A percentile compares a stretch with the other conserved stretches of the same genome.
Conservation (phyloP, 1,140 invertebrate species). For the Phymorhynchus buccinoides region DNA sequence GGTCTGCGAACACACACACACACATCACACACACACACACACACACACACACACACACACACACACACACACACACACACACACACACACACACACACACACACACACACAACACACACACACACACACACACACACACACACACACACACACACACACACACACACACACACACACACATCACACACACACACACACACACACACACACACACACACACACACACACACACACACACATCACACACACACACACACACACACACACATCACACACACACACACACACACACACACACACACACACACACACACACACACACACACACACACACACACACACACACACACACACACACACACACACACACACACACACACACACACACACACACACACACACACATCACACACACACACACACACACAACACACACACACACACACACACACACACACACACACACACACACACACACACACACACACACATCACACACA, state of each 20-base stretch:
- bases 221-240: too few relatives aligned
- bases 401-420: not conserved
- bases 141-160: conserved; percentile 22
- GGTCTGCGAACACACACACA: too few relatives aligned
- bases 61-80: not conserved
- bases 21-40: not conserved
- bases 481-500: too few relatives aligned
- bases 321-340: too few relatives aligned
- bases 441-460: conserved; percentile 16
- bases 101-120: not conserved
- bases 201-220: too few relatives aligned
- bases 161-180: conserved; percentile 11
- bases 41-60: not conserved
- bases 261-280: too few relatives aligned
- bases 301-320: too few relatives aligned
- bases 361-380: conserved; percentile 22
- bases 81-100: not conserved
- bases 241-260: too few relatives aligned
- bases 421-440: conserved; percentile 13
- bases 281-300: too few relatives aligned
- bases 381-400: conserved; percentile 21
- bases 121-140: not conserved
- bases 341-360: not conserved
- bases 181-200: too few relatives aligned
- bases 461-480: too few relatives aligned